Conservation (phyloP, 2,888 invertebrate species). For the Hydropsyche betteni region DNA sequence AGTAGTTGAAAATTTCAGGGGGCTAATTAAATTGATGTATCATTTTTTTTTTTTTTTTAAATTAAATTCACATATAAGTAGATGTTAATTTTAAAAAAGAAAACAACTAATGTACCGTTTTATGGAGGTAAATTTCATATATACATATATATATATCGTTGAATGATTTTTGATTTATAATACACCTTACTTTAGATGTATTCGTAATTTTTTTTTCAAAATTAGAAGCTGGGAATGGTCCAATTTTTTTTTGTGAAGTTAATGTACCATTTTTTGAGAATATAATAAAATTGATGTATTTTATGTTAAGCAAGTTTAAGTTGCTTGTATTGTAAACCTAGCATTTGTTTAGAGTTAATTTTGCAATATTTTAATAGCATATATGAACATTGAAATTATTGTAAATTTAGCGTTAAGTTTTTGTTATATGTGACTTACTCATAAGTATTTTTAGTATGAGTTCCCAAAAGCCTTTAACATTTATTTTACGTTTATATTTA, state of each 20-base stretch:
- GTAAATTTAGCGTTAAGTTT: constrained; percentile 24
- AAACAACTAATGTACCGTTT: too few relatives aligned
- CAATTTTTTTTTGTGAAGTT: constrained; percentile 30
- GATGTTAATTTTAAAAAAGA: too few relatives aligned
- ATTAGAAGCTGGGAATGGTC: constrained; percentile 38
- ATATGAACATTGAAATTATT: constrained; percentile 2
- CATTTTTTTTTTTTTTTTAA: not conserved
- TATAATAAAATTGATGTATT: constrained; percentile 5
- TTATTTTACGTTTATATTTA: constrained; percentile 5
- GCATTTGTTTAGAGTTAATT: constrained; percentile 18
- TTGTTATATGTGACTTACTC: constrained; percentile 23
- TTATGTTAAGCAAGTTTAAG: constrained; percentile 9
- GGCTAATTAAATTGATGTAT: not conserved
- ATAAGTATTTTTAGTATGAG: not conserved
- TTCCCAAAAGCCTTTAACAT: not conserved
- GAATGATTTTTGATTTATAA: too few relatives aligned
- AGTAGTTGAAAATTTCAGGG: constrained; percentile 12
- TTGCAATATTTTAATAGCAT: constrained; percentile 19
- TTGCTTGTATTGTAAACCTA: constrained; percentile 24
- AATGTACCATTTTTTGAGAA: constrained; percentile 20
- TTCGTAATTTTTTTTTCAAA: too few relatives aligned
- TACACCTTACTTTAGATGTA: too few relatives aligned
- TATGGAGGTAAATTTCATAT: too few relatives aligned
- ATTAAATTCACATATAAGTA: too few relatives aligned
- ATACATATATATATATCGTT: too few relatives aligned